Evolutionary conservation across 37 sponge, comb jelly and placozoan genomes (phyloP).

Genomic region (Haliclona indistincta): DNA sequence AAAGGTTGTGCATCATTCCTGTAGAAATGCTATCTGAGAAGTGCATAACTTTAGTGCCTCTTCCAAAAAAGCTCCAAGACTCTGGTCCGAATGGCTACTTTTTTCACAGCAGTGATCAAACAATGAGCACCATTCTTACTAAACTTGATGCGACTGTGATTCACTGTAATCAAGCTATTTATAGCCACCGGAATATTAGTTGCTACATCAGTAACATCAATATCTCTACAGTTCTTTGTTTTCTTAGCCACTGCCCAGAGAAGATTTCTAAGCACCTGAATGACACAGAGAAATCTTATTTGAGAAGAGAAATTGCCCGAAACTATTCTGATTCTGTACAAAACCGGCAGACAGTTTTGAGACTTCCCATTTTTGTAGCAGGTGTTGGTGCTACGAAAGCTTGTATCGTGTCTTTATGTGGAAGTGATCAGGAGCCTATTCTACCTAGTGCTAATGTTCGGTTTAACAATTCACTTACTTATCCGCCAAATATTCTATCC

Average conservation of each 20-base stretch:
- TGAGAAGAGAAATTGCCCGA: neutral
- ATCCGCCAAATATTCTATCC: constrained; percentile 36
- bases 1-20: constrained; percentile 20
- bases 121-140: too few relatives aligned
- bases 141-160: constrained; percentile 1
- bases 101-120: too few relatives aligned
- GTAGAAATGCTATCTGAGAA: neutral
- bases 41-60: constrained; percentile 1
- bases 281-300: neutral
- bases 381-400: constrained; percentile 18
- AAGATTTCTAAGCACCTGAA: neutral
- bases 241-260: too few relatives aligned
- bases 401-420: constrained; percentile 5
- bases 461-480: constrained; percentile 10
- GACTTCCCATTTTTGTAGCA: constrained; percentile 43
- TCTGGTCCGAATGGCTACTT: too few relatives aligned
- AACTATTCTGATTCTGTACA: neutral
- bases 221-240: neutral
- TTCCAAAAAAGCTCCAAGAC: too few relatives aligned
- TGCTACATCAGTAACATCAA: neutral
- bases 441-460: constrained; percentile 1
- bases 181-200: neutral
- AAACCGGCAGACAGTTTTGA: too few relatives aligned
- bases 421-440: neutral
- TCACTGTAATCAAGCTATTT: neutral